Conservation (phyloP, 2,113 vertebrate genomes). For the Tragelaphus buxtoni region DNA sequence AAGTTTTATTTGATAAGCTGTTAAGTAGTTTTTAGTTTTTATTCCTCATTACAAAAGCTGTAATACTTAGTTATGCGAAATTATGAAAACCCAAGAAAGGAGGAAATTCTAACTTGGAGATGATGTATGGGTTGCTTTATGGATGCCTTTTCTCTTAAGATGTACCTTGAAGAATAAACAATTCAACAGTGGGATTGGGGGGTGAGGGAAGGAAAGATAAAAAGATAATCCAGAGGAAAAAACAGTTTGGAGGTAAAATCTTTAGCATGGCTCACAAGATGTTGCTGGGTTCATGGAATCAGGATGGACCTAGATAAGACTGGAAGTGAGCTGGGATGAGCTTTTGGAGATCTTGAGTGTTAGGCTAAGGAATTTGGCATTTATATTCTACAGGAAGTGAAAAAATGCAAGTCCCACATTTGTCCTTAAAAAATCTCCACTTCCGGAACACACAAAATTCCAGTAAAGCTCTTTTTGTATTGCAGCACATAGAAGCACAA, state of each 20-base stretch:
- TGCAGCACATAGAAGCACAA: slow-evolving; percentile 40
- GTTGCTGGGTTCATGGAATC: background rate
- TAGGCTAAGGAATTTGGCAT: background rate
- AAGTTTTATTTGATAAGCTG: background rate
- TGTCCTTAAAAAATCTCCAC: slow-evolving; percentile 45
- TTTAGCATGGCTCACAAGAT: background rate
- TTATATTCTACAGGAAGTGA: slow-evolving; percentile 39
- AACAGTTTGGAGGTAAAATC: background rate
- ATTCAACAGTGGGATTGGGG: background rate
- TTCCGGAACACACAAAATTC: slow-evolving; percentile 54
- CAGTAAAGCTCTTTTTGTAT: slow-evolving; percentile 33
- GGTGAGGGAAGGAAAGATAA: background rate
- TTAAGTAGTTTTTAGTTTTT: background rate
- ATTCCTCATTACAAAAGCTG: background rate
- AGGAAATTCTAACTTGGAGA: background rate
- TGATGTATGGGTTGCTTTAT: background rate
- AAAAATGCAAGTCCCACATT: slow-evolving; percentile 32
- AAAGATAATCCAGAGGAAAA: background rate
- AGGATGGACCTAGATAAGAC: background rate
- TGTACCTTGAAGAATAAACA: background rate
- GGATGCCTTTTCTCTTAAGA: background rate
- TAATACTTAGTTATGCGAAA: background rate
- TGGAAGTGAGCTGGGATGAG: background rate
- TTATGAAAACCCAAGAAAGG: slow-evolving; percentile 2
- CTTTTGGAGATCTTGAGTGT: background rate